Percentiles rank a stretch among this genome's conserved stretches.
phyloP scores from a whole-genome alignment of 2,888 invertebrate species.

The Rhyacophila evoluta region DNA sequence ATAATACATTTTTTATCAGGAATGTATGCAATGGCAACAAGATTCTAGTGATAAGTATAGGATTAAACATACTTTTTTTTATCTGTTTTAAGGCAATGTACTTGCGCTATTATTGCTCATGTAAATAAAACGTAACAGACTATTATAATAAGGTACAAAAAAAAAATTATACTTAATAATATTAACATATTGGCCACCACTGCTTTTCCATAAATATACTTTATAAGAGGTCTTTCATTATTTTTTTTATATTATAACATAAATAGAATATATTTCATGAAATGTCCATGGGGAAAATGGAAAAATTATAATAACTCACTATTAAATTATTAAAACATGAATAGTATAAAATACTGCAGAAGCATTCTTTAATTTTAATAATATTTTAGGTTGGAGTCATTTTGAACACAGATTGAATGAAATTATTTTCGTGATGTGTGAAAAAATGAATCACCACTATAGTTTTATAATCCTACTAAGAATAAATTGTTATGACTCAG shows the following conservation, averaged over 20 bases:
- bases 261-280: background rate
- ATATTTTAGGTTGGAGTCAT: too few relatives aligned
- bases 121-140: slow-evolving; percentile 13
- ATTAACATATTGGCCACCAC: background rate
- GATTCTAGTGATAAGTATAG: background rate
- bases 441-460: too few relatives aligned
- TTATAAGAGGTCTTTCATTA: background rate
- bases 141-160: background rate
- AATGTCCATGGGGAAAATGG: background rate
- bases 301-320: background rate
- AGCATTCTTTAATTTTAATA: too few relatives aligned
- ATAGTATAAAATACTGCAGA: too few relatives aligned
- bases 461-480: too few relatives aligned
- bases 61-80: background rate
- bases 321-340: background rate
- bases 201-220: background rate
- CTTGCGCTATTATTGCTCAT: background rate
- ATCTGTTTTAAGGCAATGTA: background rate
- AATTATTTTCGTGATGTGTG: too few relatives aligned
- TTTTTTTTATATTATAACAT: background rate
- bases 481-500: too few relatives aligned
- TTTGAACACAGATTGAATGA: too few relatives aligned
- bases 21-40: background rate
- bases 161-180: background rate
- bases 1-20: background rate